phyloP scores from a whole-genome alignment of 2,797 vertebrate genomes.

The Aulostomus chinensis region DNA sequence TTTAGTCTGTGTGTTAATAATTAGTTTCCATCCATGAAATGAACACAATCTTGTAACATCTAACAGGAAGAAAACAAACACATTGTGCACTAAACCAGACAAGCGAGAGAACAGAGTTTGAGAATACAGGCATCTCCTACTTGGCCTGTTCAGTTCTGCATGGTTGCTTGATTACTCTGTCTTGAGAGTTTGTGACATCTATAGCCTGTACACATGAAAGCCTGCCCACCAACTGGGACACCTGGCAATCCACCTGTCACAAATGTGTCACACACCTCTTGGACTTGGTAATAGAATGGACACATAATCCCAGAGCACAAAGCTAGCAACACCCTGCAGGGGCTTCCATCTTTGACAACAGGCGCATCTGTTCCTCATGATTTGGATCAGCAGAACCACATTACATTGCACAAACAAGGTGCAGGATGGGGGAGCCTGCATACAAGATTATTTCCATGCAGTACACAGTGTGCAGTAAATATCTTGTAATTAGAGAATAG shows the following conservation, averaged over 20 bases:
- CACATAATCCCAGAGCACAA: slow-evolving; percentile 32
- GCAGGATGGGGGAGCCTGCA: no score
- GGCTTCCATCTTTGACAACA: slow-evolving; percentile 26
- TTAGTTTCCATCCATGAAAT: no score
- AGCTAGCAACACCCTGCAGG: slow-evolving; percentile 12
- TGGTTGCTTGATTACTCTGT: neutral
- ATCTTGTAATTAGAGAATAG: neutral
- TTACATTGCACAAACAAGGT: neutral
- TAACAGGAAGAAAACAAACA: no score
- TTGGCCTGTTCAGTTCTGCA: slow-evolving; percentile 5
- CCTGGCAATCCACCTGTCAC: slow-evolving; percentile 63
- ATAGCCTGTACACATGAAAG: slow-evolving; percentile 34
- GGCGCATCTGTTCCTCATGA: slow-evolving; percentile 39
- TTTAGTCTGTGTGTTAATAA: no score
- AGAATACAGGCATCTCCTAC: no score
- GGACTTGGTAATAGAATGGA: slow-evolving; percentile 33
- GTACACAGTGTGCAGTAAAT: no score
- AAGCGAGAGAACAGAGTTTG: no score
- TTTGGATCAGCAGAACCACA: slow-evolving; percentile 5
- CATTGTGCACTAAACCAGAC: no score
- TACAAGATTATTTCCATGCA: no score
- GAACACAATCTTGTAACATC: no score
- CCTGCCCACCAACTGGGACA: slow-evolving; percentile 26
- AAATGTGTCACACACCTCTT: slow-evolving; percentile 35
- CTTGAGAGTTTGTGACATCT: slow-evolving; percentile 17